Percentiles rank a stretch among this genome's conserved stretches.
phyloP scores from a whole-genome alignment of 2,113 vertebrate species.

The Octodon degus region DNA sequence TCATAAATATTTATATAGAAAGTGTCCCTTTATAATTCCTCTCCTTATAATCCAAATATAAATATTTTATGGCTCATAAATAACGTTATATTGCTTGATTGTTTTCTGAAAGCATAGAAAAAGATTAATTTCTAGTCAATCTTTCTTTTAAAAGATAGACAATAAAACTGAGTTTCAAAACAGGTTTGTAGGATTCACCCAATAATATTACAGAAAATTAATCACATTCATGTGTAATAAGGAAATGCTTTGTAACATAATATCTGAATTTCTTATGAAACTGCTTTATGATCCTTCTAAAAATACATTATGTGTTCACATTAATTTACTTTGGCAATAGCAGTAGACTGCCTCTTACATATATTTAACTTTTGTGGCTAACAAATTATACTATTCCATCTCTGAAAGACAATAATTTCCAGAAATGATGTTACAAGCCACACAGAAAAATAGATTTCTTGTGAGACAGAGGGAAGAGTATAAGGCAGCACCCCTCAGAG shows the following conservation, averaged over 20 bases:
- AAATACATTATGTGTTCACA: neutral
- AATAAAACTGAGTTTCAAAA: no score
- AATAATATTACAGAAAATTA: neutral
- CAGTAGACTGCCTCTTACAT: neutral
- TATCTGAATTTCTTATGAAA: neutral
- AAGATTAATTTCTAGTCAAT: neutral
- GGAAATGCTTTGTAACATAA: neutral
- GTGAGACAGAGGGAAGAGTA: neutral
- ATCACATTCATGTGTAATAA: neutral
- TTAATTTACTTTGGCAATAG: neutral
- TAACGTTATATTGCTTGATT: neutral
- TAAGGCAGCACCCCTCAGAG: no score
- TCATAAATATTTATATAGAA: neutral
- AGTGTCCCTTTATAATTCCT: neutral
- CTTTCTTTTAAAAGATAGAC: neutral
- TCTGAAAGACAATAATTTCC: neutral
- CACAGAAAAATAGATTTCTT: neutral
- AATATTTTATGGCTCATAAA: neutral
- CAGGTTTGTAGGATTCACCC: neutral
- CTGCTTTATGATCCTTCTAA: neutral
- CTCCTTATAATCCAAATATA: neutral
- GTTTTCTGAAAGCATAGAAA: neutral
- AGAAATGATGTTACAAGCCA: neutral
- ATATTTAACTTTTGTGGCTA: neutral
- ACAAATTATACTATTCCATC: neutral